Percentiles rank a stretch among this genome's conserved stretches.
phyloP scores from a whole-genome alignment of 2,797 vertebrate species.

The Xiphorhynchus erythropygius region DNA sequence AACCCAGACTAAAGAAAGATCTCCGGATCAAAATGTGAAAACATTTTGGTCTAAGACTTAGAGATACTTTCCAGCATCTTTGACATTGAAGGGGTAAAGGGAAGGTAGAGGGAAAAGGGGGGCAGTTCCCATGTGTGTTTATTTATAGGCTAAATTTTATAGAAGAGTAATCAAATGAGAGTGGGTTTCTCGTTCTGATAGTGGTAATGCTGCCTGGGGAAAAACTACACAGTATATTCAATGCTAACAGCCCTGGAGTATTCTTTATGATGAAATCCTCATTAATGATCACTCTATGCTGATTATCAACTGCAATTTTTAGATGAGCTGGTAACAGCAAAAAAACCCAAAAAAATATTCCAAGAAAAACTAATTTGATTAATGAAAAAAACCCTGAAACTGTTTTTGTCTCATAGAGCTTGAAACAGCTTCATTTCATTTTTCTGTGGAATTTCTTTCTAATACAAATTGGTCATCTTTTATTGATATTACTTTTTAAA shows the following conservation, averaged over 20 bases:
- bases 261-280: neutral
- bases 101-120: neutral
- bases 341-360: neutral
- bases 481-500: neutral
- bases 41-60: neutral
- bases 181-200: neutral
- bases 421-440: neutral
- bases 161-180: neutral
- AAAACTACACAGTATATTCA: neutral
- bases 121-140: neutral
- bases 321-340: neutral
- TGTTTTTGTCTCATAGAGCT: neutral
- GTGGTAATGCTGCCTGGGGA: neutral
- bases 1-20: neutral
- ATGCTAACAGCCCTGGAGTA: neutral
- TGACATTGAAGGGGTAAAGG: accelerated
- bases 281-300: neutral
- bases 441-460: neutral
- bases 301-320: neutral
- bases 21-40: neutral
- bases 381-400: neutral
- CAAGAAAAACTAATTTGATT: neutral
- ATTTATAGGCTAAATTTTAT: neutral
- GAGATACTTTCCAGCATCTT: neutral
- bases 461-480: neutral